Evolutionary conservation across 2,797 vertebrate species (phyloP).

Genomic region (Echeneis naucrates): DNA sequence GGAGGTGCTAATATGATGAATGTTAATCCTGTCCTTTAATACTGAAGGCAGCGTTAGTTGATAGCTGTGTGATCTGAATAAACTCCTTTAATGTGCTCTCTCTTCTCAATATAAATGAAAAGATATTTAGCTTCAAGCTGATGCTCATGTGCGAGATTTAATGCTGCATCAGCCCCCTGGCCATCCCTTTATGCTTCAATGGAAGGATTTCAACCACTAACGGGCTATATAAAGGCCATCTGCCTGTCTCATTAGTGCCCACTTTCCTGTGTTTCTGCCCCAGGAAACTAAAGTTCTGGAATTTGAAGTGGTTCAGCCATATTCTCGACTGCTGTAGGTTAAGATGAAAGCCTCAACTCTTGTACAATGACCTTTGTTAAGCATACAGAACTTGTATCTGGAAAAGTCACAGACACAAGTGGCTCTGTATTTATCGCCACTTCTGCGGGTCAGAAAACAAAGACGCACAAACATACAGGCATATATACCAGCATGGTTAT

Average conservation of each 20-base stretch:
- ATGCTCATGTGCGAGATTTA: conserved; percentile 65
- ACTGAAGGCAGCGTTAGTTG: conserved; percentile 57
- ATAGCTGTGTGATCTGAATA: conserved; percentile 58
- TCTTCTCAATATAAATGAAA: conserved; percentile 55
- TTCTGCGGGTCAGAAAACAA: conserved; percentile 26
- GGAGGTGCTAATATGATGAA: conserved; percentile 60
- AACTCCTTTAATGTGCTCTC: conserved; percentile 33
- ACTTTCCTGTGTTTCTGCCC: conserved; percentile 46
- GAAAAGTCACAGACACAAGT: conserved; percentile 18
- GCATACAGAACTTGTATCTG: conserved; percentile 16
- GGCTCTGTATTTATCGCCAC: conserved; percentile 2
- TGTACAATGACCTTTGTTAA: conserved; percentile 24
- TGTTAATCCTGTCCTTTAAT: conserved; percentile 49
- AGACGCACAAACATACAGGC: neutral
- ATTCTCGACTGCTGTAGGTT: conserved; percentile 46
- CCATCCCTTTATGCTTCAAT: conserved; percentile 64
- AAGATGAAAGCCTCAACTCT: conserved; percentile 36
- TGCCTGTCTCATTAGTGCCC: conserved; percentile 68
- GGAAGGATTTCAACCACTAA: conserved; percentile 65
- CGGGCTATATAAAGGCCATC: conserved; percentile 73
- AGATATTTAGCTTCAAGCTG: conserved; percentile 59
- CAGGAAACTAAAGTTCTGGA: conserved; percentile 59
- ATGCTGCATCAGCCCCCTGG: conserved; percentile 63
- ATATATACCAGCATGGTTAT: neutral
- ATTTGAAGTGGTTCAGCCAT: conserved; percentile 29